These are phyloP conservation scores for Corythornis leucogaster DNA, from an alignment of 2,797 vertebrate genomes.

Conservation along the genomic window DNA sequence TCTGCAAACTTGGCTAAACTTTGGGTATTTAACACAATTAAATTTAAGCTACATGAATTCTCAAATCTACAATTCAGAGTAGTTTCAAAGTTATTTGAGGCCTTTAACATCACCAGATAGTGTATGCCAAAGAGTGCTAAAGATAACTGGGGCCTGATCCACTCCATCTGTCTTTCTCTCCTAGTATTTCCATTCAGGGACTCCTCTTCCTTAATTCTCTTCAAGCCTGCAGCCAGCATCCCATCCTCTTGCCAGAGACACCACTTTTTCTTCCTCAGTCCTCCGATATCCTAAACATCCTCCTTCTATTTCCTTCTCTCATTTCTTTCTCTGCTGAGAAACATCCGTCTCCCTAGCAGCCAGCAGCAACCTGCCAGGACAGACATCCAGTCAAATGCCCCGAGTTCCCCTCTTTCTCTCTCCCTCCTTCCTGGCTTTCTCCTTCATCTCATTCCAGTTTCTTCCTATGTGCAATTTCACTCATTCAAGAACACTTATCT, in stretches of 20 bases:
- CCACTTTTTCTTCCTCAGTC: not conserved
- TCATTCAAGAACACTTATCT: not conserved
- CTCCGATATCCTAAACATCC: slow-evolving; percentile 35
- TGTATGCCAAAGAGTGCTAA: not conserved
- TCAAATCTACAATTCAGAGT: not conserved
- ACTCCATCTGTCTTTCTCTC: slow-evolving; percentile 9
- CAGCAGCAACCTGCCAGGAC: not conserved
- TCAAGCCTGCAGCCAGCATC: not conserved
- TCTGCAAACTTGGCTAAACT: not conserved
- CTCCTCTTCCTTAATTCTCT: not conserved
- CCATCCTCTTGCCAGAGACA: slow-evolving; percentile 8
- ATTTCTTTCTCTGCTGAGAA: not conserved
- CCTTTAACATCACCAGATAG: not conserved
- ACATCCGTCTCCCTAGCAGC: not conserved
- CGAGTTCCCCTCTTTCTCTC: not conserved
- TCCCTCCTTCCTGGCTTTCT: not conserved
- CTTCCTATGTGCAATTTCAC: not conserved
- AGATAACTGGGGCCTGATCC: slow-evolving; percentile 16
- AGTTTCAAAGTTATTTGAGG: slow-evolving; percentile 22
- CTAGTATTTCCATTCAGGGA: not conserved
- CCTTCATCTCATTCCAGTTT: not conserved
- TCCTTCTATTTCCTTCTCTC: not conserved
- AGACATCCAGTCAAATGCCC: not conserved
- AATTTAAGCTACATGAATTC: not conserved
- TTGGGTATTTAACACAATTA: not conserved